A percentile compares a stretch with the other conserved stretches of the same genome.
These are phyloP conservation scores for Chrysodeixis includens DNA, from an alignment of 2,888 invertebrate species.

Conservation along the genomic window DNA sequence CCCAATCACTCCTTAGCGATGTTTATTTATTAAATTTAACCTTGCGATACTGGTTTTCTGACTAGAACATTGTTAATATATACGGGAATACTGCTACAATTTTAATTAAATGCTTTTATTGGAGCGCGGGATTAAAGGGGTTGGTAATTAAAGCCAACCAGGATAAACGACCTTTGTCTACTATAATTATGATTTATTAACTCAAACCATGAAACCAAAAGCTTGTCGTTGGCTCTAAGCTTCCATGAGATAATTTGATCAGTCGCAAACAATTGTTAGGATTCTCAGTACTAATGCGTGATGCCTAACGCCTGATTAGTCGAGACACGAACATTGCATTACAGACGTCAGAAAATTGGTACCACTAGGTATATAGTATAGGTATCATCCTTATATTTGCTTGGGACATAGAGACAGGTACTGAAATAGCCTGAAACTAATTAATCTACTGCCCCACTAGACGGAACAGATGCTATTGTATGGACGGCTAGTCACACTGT, in stretches of 20 bases:
- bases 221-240: conserved; percentile 30
- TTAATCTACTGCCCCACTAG: neutral
- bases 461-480: neutral
- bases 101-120: conserved; percentile 85
- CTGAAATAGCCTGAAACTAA: neutral
- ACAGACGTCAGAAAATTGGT: neutral
- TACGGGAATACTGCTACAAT: conserved; percentile 66
- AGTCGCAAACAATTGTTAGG: neutral
- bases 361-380: neutral
- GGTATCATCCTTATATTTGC: neutral
- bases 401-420: neutral
- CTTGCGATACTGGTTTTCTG: conserved; percentile 56
- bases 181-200: conserved; percentile 83
- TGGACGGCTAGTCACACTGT: conserved; percentile 2
- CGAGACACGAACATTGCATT: neutral
- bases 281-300: neutral
- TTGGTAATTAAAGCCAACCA: conserved; percentile 79
- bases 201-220: conserved; percentile 60
- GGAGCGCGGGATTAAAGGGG: conserved; percentile 77
- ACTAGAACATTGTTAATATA: conserved; percentile 61
- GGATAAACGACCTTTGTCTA: conserved; percentile 83
- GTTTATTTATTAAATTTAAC: conserved; percentile 62
- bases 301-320: neutral
- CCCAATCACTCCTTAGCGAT: conserved; percentile 49
- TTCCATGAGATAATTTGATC: conserved; percentile 15